Base-by-base conservation (phyloP, 1,140 invertebrate genomes). In the Aradophagus sp. region DNA sequence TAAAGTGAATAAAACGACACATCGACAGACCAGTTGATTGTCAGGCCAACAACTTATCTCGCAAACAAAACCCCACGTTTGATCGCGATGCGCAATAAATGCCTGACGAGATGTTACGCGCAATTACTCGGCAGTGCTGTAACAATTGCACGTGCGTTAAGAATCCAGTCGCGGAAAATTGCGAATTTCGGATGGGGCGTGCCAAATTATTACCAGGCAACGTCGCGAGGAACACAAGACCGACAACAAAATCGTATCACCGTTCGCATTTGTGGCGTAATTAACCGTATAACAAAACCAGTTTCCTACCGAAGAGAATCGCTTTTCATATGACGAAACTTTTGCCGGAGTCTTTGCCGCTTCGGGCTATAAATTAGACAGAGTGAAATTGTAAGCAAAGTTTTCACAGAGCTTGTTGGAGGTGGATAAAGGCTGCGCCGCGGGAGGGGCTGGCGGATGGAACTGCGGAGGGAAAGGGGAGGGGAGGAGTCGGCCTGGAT, bases 351-450 rank as follows among this genome's bases (percentile, higher is more conserved):
- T 71, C 47, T 55, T 55, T 65, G 38, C 52, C 52, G 62, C 65
- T 68, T 50, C 61, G 48, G 61, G 65, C 74, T 74, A 79, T 76
- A 77, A 79, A 80, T 80, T 79, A 74, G 69, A 76, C 61, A 67
- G 68, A 72, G 58, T 72, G 65, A 78, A 78, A 79, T 67, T 69
- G 65, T 75, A 65, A 73, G 75, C 69, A 67, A 79, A 78, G 77
- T 78, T 78, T 77, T 65, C 68, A 69, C 66, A 70, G 72, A 56
- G 44, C 39, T 59, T 56, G 68, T 63, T 48, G 69, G 50, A 61
- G 65, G 61, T 59, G 48, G 63, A 69, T 65, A 72, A 58, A 69
- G 61, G 58, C 48, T 44, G 59, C 15, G 31, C 19, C n/a, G 20
- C 11, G 19, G 13, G 11, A 34, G 50, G 34, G 20, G 45, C 5